These are phyloP conservation scores for Diploptera punctata DNA, from an alignment of 2,888 invertebrate species.

Conservation along the genomic window DNA sequence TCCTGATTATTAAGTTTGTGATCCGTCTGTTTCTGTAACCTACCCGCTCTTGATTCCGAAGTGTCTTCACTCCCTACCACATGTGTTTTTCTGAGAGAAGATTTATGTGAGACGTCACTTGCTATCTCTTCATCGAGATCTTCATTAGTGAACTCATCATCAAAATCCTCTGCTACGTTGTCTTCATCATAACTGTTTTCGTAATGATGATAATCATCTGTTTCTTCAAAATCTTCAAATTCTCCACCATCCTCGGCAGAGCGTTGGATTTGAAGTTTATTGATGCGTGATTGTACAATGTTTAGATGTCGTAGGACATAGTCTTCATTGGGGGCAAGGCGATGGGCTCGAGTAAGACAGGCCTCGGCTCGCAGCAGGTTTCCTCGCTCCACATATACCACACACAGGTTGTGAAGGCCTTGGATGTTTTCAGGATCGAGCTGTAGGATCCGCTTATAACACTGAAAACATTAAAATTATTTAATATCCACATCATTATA, in stretches of 20 bases:
- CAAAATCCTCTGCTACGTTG: slow-evolving; percentile 9
- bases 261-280: slow-evolving; percentile 35
- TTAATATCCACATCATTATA: no score
- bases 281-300: slow-evolving; percentile 79
- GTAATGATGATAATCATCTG: slow-evolving; percentile 8
- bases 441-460: slow-evolving; percentile 87
- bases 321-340: slow-evolving; percentile 86
- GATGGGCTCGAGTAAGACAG: slow-evolving; percentile 82
- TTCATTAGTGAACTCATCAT: slow-evolving; percentile 25
- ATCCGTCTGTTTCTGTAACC: not conserved
- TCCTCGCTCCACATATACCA: slow-evolving; percentile 93
- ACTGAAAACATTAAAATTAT: slow-evolving; percentile 73
- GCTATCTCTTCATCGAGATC: slow-evolving; percentile 14
- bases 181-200: slow-evolving; percentile 14
- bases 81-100: slow-evolving; percentile 17
- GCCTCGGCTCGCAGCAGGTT: slow-evolving; percentile 83
- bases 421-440: slow-evolving; percentile 91
- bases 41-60: not conserved
- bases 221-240: slow-evolving; percentile 28
- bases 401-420: slow-evolving; percentile 94
- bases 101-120: not conserved
- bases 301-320: slow-evolving; percentile 90
- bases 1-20: not conserved
- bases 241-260: slow-evolving; percentile 12
- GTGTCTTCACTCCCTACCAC: not conserved